phyloP scores from a whole-genome alignment of 2,797 vertebrate species.

The Pygocentrus nattereri region DNA sequence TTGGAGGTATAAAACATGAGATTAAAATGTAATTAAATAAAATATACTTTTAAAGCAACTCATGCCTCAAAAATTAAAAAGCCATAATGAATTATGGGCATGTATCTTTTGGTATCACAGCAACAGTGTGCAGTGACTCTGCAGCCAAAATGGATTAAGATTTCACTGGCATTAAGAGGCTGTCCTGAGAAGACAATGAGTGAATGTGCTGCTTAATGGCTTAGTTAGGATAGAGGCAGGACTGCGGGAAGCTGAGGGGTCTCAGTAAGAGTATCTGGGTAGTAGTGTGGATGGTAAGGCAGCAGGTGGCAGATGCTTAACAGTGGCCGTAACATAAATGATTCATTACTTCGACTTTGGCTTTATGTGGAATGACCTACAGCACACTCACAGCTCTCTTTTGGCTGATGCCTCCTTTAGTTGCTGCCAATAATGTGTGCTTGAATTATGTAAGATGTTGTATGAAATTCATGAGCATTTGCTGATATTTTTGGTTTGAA shows the following conservation, averaged over 20 bases:
- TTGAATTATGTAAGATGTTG: slow-evolving; percentile 26
- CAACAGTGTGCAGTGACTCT: background rate
- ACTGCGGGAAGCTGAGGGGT: slow-evolving; percentile 1
- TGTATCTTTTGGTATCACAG: slow-evolving; percentile 6
- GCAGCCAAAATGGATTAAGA: background rate
- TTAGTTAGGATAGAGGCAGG: background rate
- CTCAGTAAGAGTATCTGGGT: slow-evolving; percentile 39
- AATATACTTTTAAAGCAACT: slow-evolving; percentile 22
- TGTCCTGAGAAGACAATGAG: background rate
- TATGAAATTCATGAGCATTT: background rate
- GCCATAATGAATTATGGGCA: background rate
- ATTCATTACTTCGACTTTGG: slow-evolving; percentile 66
- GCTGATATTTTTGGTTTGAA: background rate
- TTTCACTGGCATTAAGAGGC: slow-evolving; percentile 9
- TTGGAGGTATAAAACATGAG: slow-evolving; percentile 13
- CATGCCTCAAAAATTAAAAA: slow-evolving; percentile 14
- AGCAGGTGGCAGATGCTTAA: slow-evolving; percentile 77
- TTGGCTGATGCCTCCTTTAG: background rate
- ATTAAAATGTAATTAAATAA: slow-evolving; percentile 43
- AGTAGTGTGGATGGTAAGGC: slow-evolving; percentile 54
- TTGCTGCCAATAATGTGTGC: slow-evolving; percentile 27
- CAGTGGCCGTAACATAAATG: slow-evolving; percentile 71
- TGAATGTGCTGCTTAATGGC: background rate
- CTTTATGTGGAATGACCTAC: slow-evolving; percentile 24
- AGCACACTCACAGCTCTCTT: slow-evolving; percentile 23